These are phyloP conservation scores for Bombus confusus DNA, from an alignment of 1,140 invertebrate genomes.

Conservation along the genomic window DNA sequence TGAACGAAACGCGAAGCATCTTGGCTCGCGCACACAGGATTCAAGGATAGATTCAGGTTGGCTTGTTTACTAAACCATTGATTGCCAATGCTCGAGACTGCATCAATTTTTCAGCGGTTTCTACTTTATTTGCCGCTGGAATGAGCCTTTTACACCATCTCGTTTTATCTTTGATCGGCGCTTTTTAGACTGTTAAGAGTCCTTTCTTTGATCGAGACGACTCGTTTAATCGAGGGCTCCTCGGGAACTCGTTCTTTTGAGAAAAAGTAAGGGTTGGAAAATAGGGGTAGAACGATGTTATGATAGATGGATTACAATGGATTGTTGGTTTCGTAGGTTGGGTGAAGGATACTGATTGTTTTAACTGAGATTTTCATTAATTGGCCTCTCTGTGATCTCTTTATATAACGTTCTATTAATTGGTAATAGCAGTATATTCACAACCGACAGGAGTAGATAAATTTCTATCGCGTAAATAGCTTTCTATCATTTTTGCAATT, in stretches of 20 bases:
- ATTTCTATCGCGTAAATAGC: too few species aligned
- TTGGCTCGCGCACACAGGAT: background rate
- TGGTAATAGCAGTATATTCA: too few species aligned
- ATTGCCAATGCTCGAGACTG: background rate
- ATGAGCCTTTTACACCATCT: background rate
- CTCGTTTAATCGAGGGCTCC: background rate
- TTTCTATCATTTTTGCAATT: too few species aligned
- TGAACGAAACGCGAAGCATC: background rate
- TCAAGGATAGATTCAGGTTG: background rate
- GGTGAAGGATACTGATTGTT: background rate
- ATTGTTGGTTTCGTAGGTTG: background rate
- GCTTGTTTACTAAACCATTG: conserved; percentile 11
- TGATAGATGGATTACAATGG: background rate
- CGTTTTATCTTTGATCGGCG: background rate
- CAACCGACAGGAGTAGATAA: too few species aligned
- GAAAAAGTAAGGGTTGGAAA: background rate
- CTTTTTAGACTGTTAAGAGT: background rate
- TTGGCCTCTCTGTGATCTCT: background rate
- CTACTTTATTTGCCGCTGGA: background rate
- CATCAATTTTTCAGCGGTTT: conserved; percentile 13
- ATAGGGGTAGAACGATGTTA: background rate
- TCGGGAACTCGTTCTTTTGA: too few species aligned
- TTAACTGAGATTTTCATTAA: background rate
- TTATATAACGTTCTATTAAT: too few species aligned
- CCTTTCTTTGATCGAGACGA: background rate